Percentiles rank a stretch among this genome's conserved stretches.
phyloP scores from a whole-genome alignment of 1,140 invertebrate genomes.

The Leptinotarsa undecemlineata region DNA sequence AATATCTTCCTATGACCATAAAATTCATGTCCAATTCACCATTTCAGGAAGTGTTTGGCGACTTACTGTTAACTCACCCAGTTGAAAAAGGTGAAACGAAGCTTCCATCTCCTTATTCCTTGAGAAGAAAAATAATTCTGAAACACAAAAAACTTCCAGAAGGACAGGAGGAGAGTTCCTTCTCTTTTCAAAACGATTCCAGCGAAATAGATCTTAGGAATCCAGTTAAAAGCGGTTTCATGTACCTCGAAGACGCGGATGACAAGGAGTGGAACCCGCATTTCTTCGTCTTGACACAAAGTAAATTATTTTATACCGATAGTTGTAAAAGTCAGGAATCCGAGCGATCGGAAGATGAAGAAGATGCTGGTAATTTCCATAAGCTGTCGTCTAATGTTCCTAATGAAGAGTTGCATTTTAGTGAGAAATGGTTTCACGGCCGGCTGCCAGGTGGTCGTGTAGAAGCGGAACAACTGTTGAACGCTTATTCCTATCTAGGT shows the following conservation, averaged over 20 bases:
- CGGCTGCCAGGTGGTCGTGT: slow-evolving; percentile 75
- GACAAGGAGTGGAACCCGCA: slow-evolving; percentile 92
- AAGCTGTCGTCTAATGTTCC: slow-evolving; percentile 56
- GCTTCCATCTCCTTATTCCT: slow-evolving; percentile 86
- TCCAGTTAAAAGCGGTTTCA: slow-evolving; percentile 88
- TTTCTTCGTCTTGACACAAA: slow-evolving; percentile 91
- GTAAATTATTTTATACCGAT: slow-evolving; percentile 81
- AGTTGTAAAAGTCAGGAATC: slow-evolving; percentile 54
- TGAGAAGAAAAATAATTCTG: slow-evolving; percentile 78
- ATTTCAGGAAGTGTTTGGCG: slow-evolving; percentile 84
- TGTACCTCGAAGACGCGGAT: slow-evolving; percentile 87
- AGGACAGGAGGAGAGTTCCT: slow-evolving; percentile 70
- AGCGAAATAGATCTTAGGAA: slow-evolving; percentile 64
- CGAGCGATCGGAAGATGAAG: slow-evolving; percentile 59
- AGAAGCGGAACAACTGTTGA: slow-evolving; percentile 71
- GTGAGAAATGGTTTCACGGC: slow-evolving; percentile 96
- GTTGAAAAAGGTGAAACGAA: slow-evolving; percentile 79
- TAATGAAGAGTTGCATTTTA: slow-evolving; percentile 89
- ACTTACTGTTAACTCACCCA: slow-evolving; percentile 78
- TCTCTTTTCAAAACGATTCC: slow-evolving; percentile 31
- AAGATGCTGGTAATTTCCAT: slow-evolving; percentile 47
- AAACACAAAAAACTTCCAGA: slow-evolving; percentile 95
- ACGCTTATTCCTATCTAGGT: slow-evolving; percentile 81
- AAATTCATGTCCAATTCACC: no score
- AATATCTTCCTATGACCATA: no score